Base-by-base conservation (phyloP, 2,888 invertebrate species). In the Ormyrus nitidulus region DNA sequence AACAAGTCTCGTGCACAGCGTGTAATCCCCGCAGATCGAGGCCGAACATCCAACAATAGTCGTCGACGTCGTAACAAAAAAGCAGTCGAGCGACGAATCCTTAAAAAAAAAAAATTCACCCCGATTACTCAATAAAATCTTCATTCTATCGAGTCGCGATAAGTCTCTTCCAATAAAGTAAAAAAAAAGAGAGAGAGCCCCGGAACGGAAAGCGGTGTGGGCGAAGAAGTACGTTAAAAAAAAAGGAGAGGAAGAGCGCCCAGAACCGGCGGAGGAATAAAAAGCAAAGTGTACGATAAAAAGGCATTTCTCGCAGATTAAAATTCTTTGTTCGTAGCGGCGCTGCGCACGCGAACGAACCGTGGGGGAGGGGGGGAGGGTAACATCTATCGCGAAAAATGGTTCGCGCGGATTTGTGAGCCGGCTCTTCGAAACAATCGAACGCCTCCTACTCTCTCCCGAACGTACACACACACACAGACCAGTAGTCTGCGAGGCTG, bases 261-360 rank as follows among this genome's bases (percentile, higher is more conserved):
- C n/a, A 19, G 19, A 19, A 19, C 0, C 19, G 19, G 19, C 19
- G 59, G 9, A 34, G 44, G 61, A 68, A 68, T 68, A 75, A 75
- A 58, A 61, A 46, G 13, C 19, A 51, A 61, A 75, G 61, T 75
- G 61, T 44, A 46, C 68, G 68, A 68, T 75, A 68, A 75, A 68
- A 75, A 75, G 61, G 53, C 46, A 66, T 68, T 68, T 68, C 68
- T 75, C 61, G 68, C 19, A 68, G 75, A 75, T 75, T 75, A 75
- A 68, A 75, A 75, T 75, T 75, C 68, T 68, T 75, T 61, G 75
- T 68, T 70, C 48, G 64, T 64, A 46, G 54, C 5, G 7, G 11
- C 49, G 61, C 44, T 10, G 5, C 11, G 6, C 13, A 7, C 10
- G 13, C 3, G 11, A 4, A 46, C 8, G 13, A 10, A 6, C 11